Evolutionary conservation across 2,888 invertebrate genomes (phyloP).

Genomic region (Habroteleia sp.): DNA sequence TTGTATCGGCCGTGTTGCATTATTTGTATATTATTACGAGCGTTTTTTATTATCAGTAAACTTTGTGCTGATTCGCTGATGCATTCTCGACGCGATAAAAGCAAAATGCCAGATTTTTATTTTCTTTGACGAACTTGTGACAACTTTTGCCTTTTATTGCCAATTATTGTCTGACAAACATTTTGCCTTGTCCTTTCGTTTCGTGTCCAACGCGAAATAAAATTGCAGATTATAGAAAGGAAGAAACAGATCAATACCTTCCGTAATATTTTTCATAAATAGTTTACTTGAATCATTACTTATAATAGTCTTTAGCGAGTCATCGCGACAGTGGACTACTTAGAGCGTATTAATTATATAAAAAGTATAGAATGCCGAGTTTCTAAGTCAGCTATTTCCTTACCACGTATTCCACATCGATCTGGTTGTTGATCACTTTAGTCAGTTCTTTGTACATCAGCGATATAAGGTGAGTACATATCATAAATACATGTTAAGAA

Average conservation of each 20-base stretch:
- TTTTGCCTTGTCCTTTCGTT: conserved; percentile 1
- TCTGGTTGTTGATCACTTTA: conserved; percentile 42
- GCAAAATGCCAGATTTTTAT: conserved; percentile 12
- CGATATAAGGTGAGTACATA: conserved; percentile 29
- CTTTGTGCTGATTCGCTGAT: conserved; percentile 72
- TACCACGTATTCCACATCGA: conserved; percentile 47
- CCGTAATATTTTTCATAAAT: conserved; percentile 36
- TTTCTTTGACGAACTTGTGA: conserved; percentile 35
- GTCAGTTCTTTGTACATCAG: conserved; percentile 44
- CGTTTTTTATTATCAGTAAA: conserved; percentile 70
- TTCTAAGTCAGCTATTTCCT: conserved; percentile 48
- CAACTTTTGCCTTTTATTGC: conserved; percentile 25
- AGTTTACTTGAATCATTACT: conserved; percentile 44
- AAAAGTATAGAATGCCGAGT: conserved; percentile 43
- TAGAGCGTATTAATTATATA: conserved; percentile 51
- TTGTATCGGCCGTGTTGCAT: conserved; percentile 67
- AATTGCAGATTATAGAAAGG: conserved; percentile 27
- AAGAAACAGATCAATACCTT: conserved; percentile 44
- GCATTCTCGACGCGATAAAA: conserved; percentile 48
- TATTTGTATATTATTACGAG: conserved; percentile 68
- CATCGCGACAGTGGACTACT: conserved; percentile 51
- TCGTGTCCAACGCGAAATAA: conserved; percentile 1
- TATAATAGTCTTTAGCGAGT: conserved; percentile 50
- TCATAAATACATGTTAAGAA: conserved; percentile 47
- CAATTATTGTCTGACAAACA: conserved; percentile 2